Base-by-base conservation (phyloP, 2,888 invertebrate species). In the Euclidia mi region DNA sequence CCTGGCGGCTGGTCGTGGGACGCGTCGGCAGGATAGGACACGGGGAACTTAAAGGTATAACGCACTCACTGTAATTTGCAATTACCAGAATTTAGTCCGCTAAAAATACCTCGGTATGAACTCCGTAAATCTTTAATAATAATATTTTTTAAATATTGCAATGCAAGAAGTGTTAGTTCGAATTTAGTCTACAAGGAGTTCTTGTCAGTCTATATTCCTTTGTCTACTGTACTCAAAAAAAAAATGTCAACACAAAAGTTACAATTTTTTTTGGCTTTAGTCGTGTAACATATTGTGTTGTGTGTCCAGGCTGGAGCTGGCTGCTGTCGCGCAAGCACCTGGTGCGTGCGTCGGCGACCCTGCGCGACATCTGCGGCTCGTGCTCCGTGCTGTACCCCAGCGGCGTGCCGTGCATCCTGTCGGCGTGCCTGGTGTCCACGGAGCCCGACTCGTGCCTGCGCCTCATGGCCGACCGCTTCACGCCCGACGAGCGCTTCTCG, bases 1-100 rank as follows among this genome's bases (percentile, higher is more conserved):
- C 99, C 15, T 99, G 99, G 98, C 95, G 99, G 53, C 95, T 99
- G 52, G 99, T 99, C 14, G 98, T 99, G 11, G 99, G 99, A 4
- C 95, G 99, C 43, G 96, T 99, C 37, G 99, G 99, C 0, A 96
- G 99, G 52, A 97, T 99, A 62, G 99, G 99, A 0, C 99, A 99
- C 85, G 99, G 99, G 17, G 99, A 99, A 89, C 95, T 99, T 37
- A 99, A 99, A 95, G 98, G 97, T 96, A 75, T 1, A 2, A 11
- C 7, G 20, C 20, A 25, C 20, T 4, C 7, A 25, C 2, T 20
- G 3, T 20, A n/a, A 6, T 20, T 4, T 20, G 6, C 2, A 20
- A 20, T 20, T 20, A 1, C 6, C 3, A 1, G 20, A 4, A 0
- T 6, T 25, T 6, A 3, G 4, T 6, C 20, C 7, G 20, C 7